Base-by-base conservation (phyloP, 2,113 vertebrate species). In the Falcunculus frontatus region DNA sequence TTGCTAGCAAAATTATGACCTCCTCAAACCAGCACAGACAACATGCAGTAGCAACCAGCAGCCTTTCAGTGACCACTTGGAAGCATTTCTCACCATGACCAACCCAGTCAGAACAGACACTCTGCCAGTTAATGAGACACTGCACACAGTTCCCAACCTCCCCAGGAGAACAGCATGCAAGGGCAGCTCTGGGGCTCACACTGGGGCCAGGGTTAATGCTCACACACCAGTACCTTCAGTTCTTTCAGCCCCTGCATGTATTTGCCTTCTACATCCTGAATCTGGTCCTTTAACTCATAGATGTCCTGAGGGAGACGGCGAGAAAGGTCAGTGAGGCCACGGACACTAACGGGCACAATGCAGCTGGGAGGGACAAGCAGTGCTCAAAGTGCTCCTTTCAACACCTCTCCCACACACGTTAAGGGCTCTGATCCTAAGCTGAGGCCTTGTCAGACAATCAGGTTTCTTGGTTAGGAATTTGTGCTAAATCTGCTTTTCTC, bases 201-300 rank as follows among this genome's bases (percentile, higher is more conserved):
- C 73, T n/a, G 29, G 23, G 37, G 72, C 21, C n/a, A 67, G 64
- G 73, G 95, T 98, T 97, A 98, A 70, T 49, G 59, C 35, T 18
- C 44, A 74, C 14, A 27, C 84, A 76, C 46, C 25, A 79, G 94
- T 99, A 99, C 99, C 99, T 99, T 99, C 95, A 98, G 95, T 95
- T 99, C 99, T 97, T 99, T 99, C 95, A 99, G 97, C 67, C 98
- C 99, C 98, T 99, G 99, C 92, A 97, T 98, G 97, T 99, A 99
- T 98, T 97, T 99, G 97, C 98, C 96, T 98, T 99, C 99, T 98
- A 99, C 98, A 97, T 99, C 99, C 97, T 99, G 99, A 98, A 99
- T 99, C 98, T 99, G 99, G 98, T 99, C 99, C 98, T 99, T 99
- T 97, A 99, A 98, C 93, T 99, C 99, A 98, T 98, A 99, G 97